These are phyloP conservation scores for Hydrotaea diabolus DNA, from an alignment of 2,888 invertebrate species.

Conservation along the genomic window DNA sequence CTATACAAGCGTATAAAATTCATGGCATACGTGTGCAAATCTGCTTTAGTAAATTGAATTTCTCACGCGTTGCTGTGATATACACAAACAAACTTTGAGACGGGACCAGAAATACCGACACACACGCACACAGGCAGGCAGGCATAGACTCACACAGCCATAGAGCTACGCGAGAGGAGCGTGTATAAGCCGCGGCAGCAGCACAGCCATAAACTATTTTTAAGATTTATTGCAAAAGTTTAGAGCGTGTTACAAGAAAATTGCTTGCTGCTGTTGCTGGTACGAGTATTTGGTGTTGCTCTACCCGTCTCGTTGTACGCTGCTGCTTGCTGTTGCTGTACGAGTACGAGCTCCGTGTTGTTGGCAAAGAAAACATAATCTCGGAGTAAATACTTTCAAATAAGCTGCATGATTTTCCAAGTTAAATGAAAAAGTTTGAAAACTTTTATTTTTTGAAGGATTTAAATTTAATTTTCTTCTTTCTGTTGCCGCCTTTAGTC, in stretches of 20 bases:
- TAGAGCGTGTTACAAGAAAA: constrained; percentile 66
- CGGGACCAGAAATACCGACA: constrained; percentile 23
- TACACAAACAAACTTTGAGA: constrained; percentile 39
- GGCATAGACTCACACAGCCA: constrained; percentile 7
- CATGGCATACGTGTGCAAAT: constrained; percentile 67
- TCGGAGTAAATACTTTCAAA: constrained; percentile 66
- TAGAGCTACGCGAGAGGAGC: background rate
- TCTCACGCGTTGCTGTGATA: constrained; percentile 61
- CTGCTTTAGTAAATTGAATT: constrained; percentile 67
- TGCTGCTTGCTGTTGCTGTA: constrained; percentile 48
- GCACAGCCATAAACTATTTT: constrained; percentile 67
- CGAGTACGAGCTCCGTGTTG: constrained; percentile 34
- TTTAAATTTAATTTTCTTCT: constrained; percentile 69
- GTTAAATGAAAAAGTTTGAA: constrained; percentile 67
- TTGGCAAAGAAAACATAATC: constrained; percentile 60
- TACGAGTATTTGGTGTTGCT: constrained; percentile 45
- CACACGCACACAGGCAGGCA: background rate
- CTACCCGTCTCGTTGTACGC: constrained; percentile 42
- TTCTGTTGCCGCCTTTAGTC: constrained; percentile 20
- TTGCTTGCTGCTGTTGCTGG: constrained; percentile 58
- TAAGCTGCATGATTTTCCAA: constrained; percentile 67
- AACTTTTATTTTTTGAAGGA: constrained; percentile 64
- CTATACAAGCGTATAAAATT: constrained; percentile 48
- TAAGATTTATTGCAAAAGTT: constrained; percentile 68
- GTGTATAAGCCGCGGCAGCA: constrained; percentile 23